Evolutionary conservation across 37 sponge, comb jelly and placozoan species (phyloP).

Genomic region (Theonella swinhoei): DNA sequence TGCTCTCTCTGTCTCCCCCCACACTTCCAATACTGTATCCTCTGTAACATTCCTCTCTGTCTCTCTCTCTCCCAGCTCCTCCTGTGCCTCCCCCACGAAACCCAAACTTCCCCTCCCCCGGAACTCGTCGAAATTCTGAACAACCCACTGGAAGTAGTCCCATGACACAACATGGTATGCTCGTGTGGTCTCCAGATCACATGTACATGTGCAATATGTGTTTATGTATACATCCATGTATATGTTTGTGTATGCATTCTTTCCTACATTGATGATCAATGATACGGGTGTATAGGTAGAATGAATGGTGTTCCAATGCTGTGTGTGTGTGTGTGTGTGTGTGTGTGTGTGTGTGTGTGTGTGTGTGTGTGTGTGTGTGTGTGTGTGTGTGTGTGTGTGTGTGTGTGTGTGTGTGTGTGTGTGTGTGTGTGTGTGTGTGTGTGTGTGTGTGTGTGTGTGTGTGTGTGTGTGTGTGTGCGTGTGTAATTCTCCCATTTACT

Average conservation of each 20-base stretch:
- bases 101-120: background rate
- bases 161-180: too few relatives aligned
- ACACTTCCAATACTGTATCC: background rate
- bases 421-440: too few relatives aligned
- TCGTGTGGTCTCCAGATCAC: too few relatives aligned
- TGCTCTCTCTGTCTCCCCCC: background rate
- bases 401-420: too few relatives aligned
- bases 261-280: too few relatives aligned
- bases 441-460: too few relatives aligned
- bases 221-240: slow-evolving; percentile 19
- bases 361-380: too few relatives aligned
- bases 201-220: slow-evolving; percentile 23
- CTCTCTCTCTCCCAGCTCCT: background rate
- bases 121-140: background rate
- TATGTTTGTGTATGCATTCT: slow-evolving; percentile 47
- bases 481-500: background rate
- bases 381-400: too few relatives aligned
- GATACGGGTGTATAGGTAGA: too few relatives aligned
- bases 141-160: background rate
- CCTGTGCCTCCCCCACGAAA: background rate
- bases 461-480: slow-evolving; percentile 26
- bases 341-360: too few relatives aligned
- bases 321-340: too few relatives aligned
- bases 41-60: background rate
- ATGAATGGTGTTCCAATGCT: too few relatives aligned